A percentile compares a stretch with the other conserved stretches of the same genome.
Evolutionary conservation across 2,888 invertebrate genomes (phyloP).

Genomic region (Patella caerulea): DNA sequence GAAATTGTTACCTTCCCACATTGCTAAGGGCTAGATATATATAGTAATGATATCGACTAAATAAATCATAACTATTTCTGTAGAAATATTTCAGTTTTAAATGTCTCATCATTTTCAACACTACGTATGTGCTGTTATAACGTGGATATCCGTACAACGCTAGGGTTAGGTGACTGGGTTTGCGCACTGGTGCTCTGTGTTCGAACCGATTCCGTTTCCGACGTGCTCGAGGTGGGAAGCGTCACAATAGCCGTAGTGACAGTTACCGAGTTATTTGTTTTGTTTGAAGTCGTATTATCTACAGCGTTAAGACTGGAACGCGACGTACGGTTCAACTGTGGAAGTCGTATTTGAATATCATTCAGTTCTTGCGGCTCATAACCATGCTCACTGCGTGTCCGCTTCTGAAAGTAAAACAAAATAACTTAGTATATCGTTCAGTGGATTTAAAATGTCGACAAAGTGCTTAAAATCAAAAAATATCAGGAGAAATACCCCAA

Average conservation of each 20-base stretch:
- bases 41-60: neutral
- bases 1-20: no score
- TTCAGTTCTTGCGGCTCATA: conserved; percentile 62
- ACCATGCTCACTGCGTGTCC: conserved; percentile 35
- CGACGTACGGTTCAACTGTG: conserved; percentile 56
- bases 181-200: conserved; percentile 56
- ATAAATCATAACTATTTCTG: neutral
- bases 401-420: conserved; percentile 28
- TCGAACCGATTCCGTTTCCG: conserved; percentile 58
- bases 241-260: conserved; percentile 63
- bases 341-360: conserved; percentile 64
- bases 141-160: conserved; percentile 60
- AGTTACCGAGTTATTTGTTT: conserved; percentile 57
- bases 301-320: conserved; percentile 55
- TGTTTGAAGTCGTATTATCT: conserved; percentile 44
- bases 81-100: conserved; percentile 12
- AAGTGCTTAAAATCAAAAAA: no score
- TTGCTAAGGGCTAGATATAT: no score
- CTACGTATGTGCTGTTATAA: conserved; percentile 41
- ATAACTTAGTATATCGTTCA: no score
- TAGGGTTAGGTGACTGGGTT: conserved; percentile 40
- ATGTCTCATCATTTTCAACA: conserved; percentile 9
- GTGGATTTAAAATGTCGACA: no score
- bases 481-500: no score
- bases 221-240: conserved; percentile 59